phyloP scores from a whole-genome alignment of 2,888 invertebrate genomes.

The Ornithoptera priamus region DNA sequence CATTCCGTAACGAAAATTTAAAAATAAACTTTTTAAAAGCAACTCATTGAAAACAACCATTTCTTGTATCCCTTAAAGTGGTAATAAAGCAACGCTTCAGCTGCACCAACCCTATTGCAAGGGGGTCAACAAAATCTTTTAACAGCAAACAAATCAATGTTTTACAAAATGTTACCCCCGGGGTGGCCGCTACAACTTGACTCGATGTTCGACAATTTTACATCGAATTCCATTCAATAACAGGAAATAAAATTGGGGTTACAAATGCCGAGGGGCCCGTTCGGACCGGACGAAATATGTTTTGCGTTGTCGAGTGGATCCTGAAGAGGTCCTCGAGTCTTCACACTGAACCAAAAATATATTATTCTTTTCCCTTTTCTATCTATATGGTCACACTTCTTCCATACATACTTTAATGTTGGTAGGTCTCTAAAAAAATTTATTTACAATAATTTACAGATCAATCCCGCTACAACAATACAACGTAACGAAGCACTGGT shows the following conservation, averaged over 20 bases:
- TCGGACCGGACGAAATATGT: constrained; percentile 19
- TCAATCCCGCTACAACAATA: too few relatives aligned
- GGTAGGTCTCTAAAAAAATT: too few relatives aligned
- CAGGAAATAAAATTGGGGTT: constrained; percentile 29
- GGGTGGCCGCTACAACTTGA: constrained; percentile 16
- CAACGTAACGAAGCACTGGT: too few relatives aligned
- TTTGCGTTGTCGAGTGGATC: constrained; percentile 16
- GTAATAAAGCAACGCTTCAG: too few relatives aligned
- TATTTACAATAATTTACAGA: too few relatives aligned
- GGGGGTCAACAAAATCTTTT: constrained; percentile 7
- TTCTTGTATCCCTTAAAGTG: too few relatives aligned
- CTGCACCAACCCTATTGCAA: neutral
- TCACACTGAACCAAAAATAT: neutral
- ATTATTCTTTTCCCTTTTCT: too few relatives aligned
- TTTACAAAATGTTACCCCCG: constrained; percentile 18
- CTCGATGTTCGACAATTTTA: constrained; percentile 30
- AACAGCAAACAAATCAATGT: constrained; percentile 18
- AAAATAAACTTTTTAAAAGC: too few relatives aligned
- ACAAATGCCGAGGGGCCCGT: constrained; percentile 24
- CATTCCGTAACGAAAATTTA: too few relatives aligned
- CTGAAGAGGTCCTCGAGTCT: constrained; percentile 3
- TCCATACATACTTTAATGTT: too few relatives aligned
- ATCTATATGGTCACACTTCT: too few relatives aligned
- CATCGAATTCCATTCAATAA: constrained; percentile 34
- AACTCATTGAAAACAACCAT: too few relatives aligned